Conservation (phyloP, 2,113 vertebrate species). For the Acrocephalus arundinaceus region DNA sequence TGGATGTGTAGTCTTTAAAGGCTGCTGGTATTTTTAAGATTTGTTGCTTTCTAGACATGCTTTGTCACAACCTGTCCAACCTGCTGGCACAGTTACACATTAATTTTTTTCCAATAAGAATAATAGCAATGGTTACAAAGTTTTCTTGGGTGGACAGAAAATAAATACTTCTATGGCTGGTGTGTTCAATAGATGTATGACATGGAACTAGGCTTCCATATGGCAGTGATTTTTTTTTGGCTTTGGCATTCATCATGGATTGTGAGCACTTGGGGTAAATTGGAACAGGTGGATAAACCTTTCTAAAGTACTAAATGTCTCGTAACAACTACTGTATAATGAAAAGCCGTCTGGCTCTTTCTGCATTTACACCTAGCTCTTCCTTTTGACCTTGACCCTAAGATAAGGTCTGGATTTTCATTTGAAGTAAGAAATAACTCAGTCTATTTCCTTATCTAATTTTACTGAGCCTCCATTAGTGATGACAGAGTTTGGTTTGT, state of each 20-base stretch:
- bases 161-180: not conserved
- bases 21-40: not conserved
- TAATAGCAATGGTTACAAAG: not conserved
- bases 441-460: not conserved
- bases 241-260: not conserved
- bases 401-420: constrained; percentile 56
- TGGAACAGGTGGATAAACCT: constrained; percentile 38
- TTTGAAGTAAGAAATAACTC: constrained; percentile 64
- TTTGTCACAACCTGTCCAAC: not conserved
- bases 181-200: not conserved
- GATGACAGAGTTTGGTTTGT: constrained; percentile 40
- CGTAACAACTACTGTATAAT: constrained; percentile 15
- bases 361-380: not conserved
- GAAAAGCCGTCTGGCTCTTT: constrained; percentile 38
- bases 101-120: not conserved
- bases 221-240: not conserved
- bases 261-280: not conserved
- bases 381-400: constrained; percentile 64
- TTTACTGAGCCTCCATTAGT: constrained; percentile 23
- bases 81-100: not conserved
- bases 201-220: not conserved
- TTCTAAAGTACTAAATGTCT: constrained; percentile 34
- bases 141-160: constrained; percentile 7
- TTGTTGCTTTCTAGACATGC: not conserved
- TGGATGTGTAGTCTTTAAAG: not conserved